Evolutionary conservation across 2,113 vertebrate genomes (phyloP), one percentile per base, ranked within the genome.

Genomic region (Myrmecobius fasciatus): DNA sequence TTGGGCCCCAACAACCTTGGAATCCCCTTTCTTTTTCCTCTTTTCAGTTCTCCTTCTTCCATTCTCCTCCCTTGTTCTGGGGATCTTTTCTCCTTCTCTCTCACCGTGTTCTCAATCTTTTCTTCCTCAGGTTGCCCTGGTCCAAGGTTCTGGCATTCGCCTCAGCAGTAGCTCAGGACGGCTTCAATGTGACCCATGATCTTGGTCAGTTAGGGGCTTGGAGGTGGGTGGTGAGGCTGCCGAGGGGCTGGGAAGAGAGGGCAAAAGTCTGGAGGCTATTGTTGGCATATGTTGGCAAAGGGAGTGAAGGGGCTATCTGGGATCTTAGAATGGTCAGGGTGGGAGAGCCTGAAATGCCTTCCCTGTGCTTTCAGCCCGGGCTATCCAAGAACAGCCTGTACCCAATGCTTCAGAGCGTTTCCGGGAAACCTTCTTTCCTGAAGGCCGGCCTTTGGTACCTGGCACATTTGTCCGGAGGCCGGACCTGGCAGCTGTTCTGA

Each of bases 161-260:
- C 8, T 99, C 99, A 0, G 92, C 98, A 88, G 98, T 99, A 0
- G 99, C 99, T 94, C 99, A 98, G 98, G 98, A 99, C 22, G 99
- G 99, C 95, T 99, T 99, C 96, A 99, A 99, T 91, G 98, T 99
- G 95, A 99, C 99, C 17, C 99, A 99, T 53, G 99, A 99, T 94
- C 98, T 99, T 94, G 99, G 99, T 99, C 98, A 98, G 99, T 98
- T 89, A 96, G 91, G 91, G 31, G 20, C n/a, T 48, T 92, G 3
- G 8, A 91, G 90, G 83, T 94, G 28, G 83, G 89, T 91, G 91
- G 89, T 92, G 53, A 94, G 89, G 88, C 54, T 46, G 48, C 67
- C 43, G 93, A 60, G 83, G 47, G 28, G 89, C 92, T 92, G 91
- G 67, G 90, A 51, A 51, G n/a, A 88, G 93, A 93, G 43, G 67